Percentiles rank a stretch among this genome's conserved stretches.
Conservation (phyloP, 2,888 invertebrate species). For the Malthinus seriepunctatus region DNA sequence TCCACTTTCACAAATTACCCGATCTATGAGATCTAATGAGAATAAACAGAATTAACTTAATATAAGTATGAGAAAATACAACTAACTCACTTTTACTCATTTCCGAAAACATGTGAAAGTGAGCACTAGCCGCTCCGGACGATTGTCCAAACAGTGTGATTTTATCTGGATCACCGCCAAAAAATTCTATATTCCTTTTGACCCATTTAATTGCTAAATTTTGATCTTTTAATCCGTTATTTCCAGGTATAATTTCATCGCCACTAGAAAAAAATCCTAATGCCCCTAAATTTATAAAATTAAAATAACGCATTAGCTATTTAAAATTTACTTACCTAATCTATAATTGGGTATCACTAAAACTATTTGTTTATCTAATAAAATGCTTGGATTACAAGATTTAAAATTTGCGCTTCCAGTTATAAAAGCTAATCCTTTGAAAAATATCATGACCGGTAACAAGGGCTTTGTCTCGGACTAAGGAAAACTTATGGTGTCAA, state of each 20-base stretch:
- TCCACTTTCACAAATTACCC: background rate
- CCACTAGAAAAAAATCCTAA: constrained; percentile 15
- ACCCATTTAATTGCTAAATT: constrained; percentile 10
- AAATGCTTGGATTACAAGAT: constrained; percentile 74
- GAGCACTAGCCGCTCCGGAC: constrained; percentile 8
- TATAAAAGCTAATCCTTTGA: constrained; percentile 76
- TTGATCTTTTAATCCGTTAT: constrained; percentile 19
- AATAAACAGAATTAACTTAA: background rate
- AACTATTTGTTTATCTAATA: constrained; percentile 70
- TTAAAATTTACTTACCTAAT: no score
- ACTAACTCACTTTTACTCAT: background rate
- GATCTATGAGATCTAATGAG: background rate
- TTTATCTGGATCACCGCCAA: constrained; percentile 16
- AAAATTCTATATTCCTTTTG: constrained; percentile 8
- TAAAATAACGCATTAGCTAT: no score
- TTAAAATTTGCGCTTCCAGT: constrained; percentile 69
- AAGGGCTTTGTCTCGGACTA: background rate
- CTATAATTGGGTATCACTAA: constrained; percentile 52
- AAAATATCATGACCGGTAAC: constrained; percentile 77
- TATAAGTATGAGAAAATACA: background rate
- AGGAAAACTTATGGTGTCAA: constrained; percentile 54
- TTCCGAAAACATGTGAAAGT: background rate
- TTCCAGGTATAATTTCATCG: constrained; percentile 13
- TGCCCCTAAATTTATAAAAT: no score
- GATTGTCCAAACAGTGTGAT: constrained; percentile 18